Conservation (phyloP, 2,888 invertebrate species). For the Drosophila anomelani region DNA sequence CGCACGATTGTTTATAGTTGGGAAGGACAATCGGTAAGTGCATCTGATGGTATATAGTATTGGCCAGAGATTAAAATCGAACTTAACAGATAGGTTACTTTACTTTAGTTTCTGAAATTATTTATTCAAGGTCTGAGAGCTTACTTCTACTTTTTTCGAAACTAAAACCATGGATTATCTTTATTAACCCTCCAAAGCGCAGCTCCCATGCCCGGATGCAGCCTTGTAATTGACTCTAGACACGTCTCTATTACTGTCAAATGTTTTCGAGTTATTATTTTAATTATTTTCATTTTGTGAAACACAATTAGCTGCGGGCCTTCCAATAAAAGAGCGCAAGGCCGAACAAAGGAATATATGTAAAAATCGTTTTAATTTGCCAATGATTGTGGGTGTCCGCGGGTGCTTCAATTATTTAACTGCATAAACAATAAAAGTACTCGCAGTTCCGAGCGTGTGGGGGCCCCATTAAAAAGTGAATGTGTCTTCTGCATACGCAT, state of each 20-base stretch:
- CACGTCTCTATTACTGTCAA: conserved; percentile 10
- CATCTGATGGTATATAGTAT: background rate
- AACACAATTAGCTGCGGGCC: conserved; percentile 50
- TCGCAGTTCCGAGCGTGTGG: conserved; percentile 9
- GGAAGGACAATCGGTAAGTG: background rate
- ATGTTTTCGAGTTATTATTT: conserved; percentile 35
- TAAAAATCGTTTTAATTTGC: conserved; percentile 47
- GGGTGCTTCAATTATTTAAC: conserved; percentile 49
- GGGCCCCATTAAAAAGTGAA: conserved; percentile 63
- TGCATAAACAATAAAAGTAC: conserved; percentile 44
- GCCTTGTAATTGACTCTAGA: conserved; percentile 13
- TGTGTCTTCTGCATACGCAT: conserved; percentile 50
- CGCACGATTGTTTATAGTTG: conserved; percentile 21
- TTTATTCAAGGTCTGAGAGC: no score
- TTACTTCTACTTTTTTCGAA: background rate
- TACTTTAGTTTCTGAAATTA: no score
- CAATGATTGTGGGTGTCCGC: conserved; percentile 39
- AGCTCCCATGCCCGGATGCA: background rate
- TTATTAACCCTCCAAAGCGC: background rate
- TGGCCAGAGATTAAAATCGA: background rate
- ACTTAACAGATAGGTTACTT: background rate
- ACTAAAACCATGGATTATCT: background rate
- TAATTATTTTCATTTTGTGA: conserved; percentile 12
- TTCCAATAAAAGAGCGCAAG: conserved; percentile 4
- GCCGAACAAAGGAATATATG: conserved; percentile 35